Conservation (phyloP, 1,140 invertebrate species). For the Heliconius congener region DNA sequence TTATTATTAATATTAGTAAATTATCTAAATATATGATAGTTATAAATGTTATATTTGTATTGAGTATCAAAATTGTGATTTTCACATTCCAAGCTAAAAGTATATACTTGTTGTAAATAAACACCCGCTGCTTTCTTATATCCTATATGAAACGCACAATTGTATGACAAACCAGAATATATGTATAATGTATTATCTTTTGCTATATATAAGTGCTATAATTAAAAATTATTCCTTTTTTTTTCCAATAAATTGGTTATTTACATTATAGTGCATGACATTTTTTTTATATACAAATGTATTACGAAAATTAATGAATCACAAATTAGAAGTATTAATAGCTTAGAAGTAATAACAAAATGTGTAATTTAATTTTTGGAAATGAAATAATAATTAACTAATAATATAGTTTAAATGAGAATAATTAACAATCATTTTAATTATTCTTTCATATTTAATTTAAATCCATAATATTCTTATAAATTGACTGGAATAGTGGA, state of each 20-base stretch:
- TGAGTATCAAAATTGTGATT: constrained; percentile 45
- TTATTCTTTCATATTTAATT: neutral
- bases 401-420: too few species aligned
- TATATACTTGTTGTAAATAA: constrained; percentile 31
- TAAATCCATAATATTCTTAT: neutral
- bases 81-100: constrained; percentile 51
- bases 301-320: neutral
- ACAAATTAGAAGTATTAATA: neutral
- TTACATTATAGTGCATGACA: neutral
- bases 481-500: neutral
- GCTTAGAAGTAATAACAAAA: neutral
- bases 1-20: constrained; percentile 40
- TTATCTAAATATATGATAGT: constrained; percentile 23
- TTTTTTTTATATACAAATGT: neutral
- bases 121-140: neutral
- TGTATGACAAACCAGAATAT: neutral
- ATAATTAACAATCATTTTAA: too few species aligned
- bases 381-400: neutral
- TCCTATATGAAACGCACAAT: constrained; percentile 14
- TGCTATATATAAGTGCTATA: neutral
- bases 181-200: constrained; percentile 11
- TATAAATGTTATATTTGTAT: constrained; percentile 3
- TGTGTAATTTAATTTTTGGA: neutral
- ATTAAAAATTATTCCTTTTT: neutral
- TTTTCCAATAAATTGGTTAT: neutral